Evolutionary conservation across 2,113 vertebrate species (phyloP).

Genomic region (Gymnarchus niloticus): DNA sequence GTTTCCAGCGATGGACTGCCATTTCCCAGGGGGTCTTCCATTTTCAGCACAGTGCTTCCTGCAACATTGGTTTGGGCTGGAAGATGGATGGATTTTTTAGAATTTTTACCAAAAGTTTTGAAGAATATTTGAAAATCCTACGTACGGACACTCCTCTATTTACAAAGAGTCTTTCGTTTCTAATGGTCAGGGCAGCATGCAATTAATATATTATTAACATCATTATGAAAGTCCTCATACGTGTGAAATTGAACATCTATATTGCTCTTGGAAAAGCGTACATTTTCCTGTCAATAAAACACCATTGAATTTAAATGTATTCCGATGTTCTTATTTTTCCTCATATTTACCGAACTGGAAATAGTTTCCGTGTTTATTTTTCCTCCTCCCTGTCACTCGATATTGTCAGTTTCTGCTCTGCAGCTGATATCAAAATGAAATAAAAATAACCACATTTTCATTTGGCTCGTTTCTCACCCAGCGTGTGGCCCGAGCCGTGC

Average conservation of each 20-base stretch:
- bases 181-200: no score
- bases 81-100: neutral
- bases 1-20: neutral
- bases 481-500: neutral
- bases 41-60: neutral
- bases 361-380: neutral
- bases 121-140: neutral
- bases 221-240: neutral
- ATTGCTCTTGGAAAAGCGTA: neutral
- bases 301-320: neutral
- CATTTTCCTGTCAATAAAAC: neutral
- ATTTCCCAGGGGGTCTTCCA: neutral
- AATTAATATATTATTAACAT: no score
- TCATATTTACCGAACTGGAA: neutral
- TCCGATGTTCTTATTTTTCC: neutral
- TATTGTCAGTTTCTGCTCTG: neutral
- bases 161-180: no score
- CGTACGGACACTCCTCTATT: no score
- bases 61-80: neutral
- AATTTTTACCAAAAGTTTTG: neutral
- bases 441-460: neutral
- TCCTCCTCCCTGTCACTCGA: neutral
- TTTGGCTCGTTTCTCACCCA: constrained; percentile 10
- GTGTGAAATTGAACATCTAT: neutral
- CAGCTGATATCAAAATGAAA: neutral